A percentile compares a stretch with the other conserved stretches of the same genome.
These are phyloP conservation scores for Latrodectus hesperus DNA, from an alignment of 2,888 invertebrate species.

Conservation along the genomic window DNA sequence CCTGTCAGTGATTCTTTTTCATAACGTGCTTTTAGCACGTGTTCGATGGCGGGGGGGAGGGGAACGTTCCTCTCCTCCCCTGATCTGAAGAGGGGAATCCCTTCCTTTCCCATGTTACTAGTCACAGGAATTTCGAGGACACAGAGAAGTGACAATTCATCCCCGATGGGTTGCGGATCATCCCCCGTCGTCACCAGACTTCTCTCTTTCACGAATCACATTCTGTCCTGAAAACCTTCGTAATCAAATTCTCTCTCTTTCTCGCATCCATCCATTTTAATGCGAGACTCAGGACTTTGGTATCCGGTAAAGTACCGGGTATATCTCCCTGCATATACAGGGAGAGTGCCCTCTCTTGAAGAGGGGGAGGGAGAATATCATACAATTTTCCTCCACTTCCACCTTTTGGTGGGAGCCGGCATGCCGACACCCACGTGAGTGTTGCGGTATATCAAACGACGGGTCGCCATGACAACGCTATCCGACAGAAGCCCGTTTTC, in stretches of 20 bases:
- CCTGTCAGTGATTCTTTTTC: no score
- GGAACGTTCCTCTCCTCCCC: no score
- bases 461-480: slow-evolving; percentile 37
- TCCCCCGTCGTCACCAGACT: slow-evolving; percentile 4
- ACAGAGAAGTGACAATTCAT: slow-evolving; percentile 15
- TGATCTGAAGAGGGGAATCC: no score
- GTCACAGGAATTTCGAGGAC: slow-evolving; percentile 7
- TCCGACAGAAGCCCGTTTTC: background rate
- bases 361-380: slow-evolving; percentile 46
- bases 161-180: slow-evolving; percentile 3
- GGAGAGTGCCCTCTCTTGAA: slow-evolving; percentile 7
- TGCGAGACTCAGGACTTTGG: slow-evolving; percentile 55
- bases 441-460: slow-evolving; percentile 67
- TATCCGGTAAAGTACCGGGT: slow-evolving; percentile 13
- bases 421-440: slow-evolving; percentile 50
- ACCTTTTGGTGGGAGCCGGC: background rate
- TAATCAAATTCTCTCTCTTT: slow-evolving; percentile 51
- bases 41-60: no score
- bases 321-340: slow-evolving; percentile 10
- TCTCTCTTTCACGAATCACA: background rate
- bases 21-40: no score
- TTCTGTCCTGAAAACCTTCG: background rate
- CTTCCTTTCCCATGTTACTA: no score
- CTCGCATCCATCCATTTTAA: slow-evolving; percentile 48
- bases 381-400: slow-evolving; percentile 11